phyloP scores from a whole-genome alignment of 2,113 vertebrate species.

The Monopterus albus region DNA sequence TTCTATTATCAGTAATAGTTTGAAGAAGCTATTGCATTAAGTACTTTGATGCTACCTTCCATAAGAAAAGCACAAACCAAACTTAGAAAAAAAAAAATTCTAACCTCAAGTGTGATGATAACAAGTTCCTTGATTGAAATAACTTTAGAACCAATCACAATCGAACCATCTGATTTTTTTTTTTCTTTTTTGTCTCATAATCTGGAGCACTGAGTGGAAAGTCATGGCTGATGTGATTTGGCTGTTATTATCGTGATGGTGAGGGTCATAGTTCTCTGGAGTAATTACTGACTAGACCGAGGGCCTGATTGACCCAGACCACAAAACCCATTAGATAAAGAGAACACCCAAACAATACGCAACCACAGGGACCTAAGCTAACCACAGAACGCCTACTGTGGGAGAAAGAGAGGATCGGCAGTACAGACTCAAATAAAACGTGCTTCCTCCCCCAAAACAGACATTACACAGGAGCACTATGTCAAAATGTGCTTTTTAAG shows the following conservation, averaged over 20 bases:
- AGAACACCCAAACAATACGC: conserved; percentile 71
- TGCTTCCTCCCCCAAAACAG: not conserved
- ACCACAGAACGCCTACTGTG: conserved; percentile 58
- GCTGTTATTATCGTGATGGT: conserved; percentile 70
- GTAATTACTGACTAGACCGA: conserved; percentile 75
- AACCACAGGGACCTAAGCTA: conserved; percentile 65
- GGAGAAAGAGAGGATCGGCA: conserved; percentile 40
- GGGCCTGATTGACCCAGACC: conserved; percentile 73
- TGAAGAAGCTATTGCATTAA: conserved; percentile 49
- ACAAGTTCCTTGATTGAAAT: conserved; percentile 68
- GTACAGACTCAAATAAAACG: conserved; percentile 36
- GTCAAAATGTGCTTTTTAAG: conserved; percentile 30
- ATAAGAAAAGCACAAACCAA: conserved; percentile 48
- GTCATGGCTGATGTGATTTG: conserved; percentile 76
- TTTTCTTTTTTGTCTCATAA: conserved; percentile 61
- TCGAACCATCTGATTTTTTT: conserved; percentile 23
- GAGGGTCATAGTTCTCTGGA: conserved; percentile 71
- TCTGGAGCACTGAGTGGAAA: conserved; percentile 73
- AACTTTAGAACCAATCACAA: conserved; percentile 59
- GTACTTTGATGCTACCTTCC: conserved; percentile 49
- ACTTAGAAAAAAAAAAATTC: conserved; percentile 57
- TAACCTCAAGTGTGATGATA: conserved; percentile 50
- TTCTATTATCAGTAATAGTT: conserved; percentile 68
- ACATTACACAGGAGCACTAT: not conserved
- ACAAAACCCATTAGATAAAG: conserved; percentile 75